Conservation (phyloP, 2,888 invertebrate genomes). For the Leptinotarsa tumamoca region DNA sequence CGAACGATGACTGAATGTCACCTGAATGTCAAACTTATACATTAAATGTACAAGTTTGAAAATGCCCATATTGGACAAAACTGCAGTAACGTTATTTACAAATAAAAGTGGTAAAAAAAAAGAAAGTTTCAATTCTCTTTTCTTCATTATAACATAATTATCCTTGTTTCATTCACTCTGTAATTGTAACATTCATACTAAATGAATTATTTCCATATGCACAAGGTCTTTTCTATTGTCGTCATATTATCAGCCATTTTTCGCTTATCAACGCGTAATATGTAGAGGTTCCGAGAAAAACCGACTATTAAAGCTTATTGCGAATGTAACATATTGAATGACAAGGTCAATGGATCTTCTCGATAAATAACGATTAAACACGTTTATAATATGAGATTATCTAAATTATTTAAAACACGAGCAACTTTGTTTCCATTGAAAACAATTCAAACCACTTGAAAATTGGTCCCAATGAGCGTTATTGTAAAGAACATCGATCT, state of each 20-base stretch:
- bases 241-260: constrained; percentile 4
- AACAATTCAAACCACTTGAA: too few relatives aligned
- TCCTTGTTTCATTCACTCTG: not conserved
- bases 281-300: constrained; percentile 2
- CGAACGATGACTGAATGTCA: too few relatives aligned
- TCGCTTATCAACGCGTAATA: constrained; percentile 11
- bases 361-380: not conserved
- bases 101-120: too few relatives aligned
- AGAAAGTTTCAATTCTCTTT: too few relatives aligned
- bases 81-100: too few relatives aligned
- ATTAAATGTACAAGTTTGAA: not conserved
- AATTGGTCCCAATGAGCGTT: too few relatives aligned
- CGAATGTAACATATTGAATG: not conserved
- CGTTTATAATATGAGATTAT: not conserved
- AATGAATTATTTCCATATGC: constrained; percentile 12
- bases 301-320: constrained; percentile 5
- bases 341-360: not conserved
- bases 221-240: constrained; percentile 17
- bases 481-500: too few relatives aligned
- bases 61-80: too few relatives aligned
- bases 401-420: too few relatives aligned
- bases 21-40: too few relatives aligned
- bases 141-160: not conserved
- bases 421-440: too few relatives aligned
- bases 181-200: not conserved